Conservation (phyloP, 2,888 invertebrate species). For the Trachelus tabidus region DNA sequence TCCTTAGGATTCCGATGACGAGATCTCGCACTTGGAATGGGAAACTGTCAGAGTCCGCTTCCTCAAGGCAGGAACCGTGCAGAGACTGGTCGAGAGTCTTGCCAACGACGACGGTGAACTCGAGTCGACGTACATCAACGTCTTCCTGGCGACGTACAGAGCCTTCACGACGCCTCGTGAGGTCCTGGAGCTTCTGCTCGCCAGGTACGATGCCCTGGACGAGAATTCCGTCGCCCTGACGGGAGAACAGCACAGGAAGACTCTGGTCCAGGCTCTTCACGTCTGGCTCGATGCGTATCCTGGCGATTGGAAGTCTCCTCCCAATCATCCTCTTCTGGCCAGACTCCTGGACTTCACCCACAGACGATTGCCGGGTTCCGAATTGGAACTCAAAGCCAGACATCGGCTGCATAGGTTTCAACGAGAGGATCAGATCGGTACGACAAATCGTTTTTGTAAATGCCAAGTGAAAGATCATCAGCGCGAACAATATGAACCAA, state of each 20-base stretch:
- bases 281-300: constrained; percentile 98
- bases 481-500: neutral
- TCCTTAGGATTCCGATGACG: constrained; percentile 86
- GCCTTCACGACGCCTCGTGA: constrained; percentile 90
- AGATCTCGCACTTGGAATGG: constrained; percentile 98
- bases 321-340: constrained; percentile 81
- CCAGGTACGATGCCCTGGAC: constrained; percentile 80
- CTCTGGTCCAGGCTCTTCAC: constrained; percentile 89
- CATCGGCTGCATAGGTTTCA: constrained; percentile 82
- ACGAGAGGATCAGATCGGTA: constrained; percentile 67
- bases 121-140: constrained; percentile 97
- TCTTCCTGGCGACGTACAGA: constrained; percentile 94
- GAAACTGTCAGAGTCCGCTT: constrained; percentile 95
- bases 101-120: constrained; percentile 95
- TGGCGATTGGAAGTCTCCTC: constrained; percentile 88
- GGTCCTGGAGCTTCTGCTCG: constrained; percentile 84
- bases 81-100: constrained; percentile 91
- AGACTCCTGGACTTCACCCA: constrained; percentile 88
- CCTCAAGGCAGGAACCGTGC: constrained; percentile 95
- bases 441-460: neutral
- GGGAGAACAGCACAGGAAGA: constrained; percentile 82
- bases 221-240: constrained; percentile 70
- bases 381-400: constrained; percentile 81
- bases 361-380: constrained; percentile 84
- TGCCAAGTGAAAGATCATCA: neutral